Evolutionary conservation across 1,140 invertebrate species (phyloP).

Genomic region (Eumaeus atala): DNA sequence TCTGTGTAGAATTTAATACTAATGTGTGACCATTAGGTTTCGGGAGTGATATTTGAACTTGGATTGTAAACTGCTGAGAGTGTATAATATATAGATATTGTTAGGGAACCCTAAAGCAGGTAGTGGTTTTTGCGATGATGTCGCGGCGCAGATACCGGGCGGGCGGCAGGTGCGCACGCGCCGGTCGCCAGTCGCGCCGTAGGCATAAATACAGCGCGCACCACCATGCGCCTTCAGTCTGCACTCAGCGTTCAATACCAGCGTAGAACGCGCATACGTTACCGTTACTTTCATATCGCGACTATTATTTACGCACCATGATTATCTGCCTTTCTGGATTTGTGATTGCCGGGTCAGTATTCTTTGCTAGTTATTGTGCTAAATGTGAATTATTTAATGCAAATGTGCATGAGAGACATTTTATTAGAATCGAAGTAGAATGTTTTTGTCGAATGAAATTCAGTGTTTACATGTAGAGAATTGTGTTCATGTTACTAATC

Average conservation of each 20-base stretch:
- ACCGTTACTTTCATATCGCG: conserved; percentile 14
- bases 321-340: conserved; percentile 72
- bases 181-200: conserved; percentile 15
- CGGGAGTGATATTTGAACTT: no score
- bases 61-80: no score
- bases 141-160: conserved; percentile 22
- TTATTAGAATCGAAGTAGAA: no score
- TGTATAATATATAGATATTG: not conserved
- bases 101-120: conserved; percentile 15
- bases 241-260: not conserved
- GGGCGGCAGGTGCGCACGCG: conserved; percentile 25
- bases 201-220: conserved; percentile 16
- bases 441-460: no score
- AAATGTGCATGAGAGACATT: no score
- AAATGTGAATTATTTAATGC: no score
- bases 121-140: no score
- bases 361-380: not conserved
- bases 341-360: conserved; percentile 65
- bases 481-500: no score
- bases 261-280: not conserved
- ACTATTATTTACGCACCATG: conserved; percentile 34
- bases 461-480: no score
- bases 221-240: conserved; percentile 6
- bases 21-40: no score
- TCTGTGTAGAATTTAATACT: no score